Evolutionary conservation across 2,888 invertebrate species (phyloP).

Genomic region (Megamerina dolium): DNA sequence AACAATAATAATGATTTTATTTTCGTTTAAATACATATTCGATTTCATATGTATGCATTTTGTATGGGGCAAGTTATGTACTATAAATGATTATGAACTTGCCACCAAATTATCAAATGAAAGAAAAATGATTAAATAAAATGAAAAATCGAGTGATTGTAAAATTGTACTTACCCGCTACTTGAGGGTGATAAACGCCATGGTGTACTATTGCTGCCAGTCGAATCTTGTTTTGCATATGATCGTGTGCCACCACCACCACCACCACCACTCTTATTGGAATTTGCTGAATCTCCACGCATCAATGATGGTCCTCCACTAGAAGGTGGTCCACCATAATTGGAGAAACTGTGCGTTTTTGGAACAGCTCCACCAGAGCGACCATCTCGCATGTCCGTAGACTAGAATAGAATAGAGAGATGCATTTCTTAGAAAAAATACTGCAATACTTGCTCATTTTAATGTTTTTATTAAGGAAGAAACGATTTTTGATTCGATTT

Average conservation of each 20-base stretch:
- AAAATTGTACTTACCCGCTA: slow-evolving; percentile 47
- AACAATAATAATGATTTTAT: too few species aligned
- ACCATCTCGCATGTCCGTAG: slow-evolving; percentile 40
- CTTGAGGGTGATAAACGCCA: slow-evolving; percentile 50
- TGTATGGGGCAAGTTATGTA: too few species aligned
- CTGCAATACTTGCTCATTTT: too few species aligned
- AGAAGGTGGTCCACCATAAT: slow-evolving; percentile 58
- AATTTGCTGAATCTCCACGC: slow-evolving; percentile 64
- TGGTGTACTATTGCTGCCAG: slow-evolving; percentile 42
- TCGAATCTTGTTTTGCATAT: slow-evolving; percentile 64
- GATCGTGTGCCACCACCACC: slow-evolving; percentile 52
- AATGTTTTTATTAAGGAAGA: neutral
- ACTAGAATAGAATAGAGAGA: slow-evolving; percentile 20
- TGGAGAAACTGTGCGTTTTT: slow-evolving; percentile 85
- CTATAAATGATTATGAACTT: too few species aligned
- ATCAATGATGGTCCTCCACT: slow-evolving; percentile 56
- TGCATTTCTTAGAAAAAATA: too few species aligned
- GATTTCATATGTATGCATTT: too few species aligned
- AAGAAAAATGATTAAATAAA: too few species aligned
- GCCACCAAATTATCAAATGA: too few species aligned
- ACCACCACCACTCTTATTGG: slow-evolving; percentile 56
- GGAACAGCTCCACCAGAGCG: slow-evolving; percentile 54
- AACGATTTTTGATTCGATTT: neutral
- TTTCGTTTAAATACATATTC: too few species aligned
- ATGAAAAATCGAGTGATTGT: too few species aligned